Conservation (phyloP, 2,113 vertebrate species). For the Poicephalus meyeri region DNA sequence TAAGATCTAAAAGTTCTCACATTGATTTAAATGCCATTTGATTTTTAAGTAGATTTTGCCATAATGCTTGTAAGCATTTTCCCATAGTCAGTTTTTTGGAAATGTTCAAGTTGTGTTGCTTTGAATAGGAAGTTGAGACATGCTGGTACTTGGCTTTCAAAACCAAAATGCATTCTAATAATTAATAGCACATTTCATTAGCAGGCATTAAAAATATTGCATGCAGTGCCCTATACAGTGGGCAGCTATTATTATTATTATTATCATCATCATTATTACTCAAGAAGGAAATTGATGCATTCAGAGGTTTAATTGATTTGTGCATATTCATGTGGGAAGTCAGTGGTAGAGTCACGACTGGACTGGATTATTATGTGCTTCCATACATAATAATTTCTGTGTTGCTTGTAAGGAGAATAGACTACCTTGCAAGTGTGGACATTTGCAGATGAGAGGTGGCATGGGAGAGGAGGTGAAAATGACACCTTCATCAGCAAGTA, state of each 20-base stretch:
- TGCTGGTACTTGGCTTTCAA: not conserved
- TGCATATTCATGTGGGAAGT: conserved; percentile 68
- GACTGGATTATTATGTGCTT: conserved; percentile 49
- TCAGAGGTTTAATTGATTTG: conserved; percentile 67
- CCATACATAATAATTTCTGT: conserved; percentile 50
- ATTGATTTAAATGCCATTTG: not conserved
- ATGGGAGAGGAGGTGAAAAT: conserved; percentile 1
- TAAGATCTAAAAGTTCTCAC: not conserved
- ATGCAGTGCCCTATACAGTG: conserved; percentile 43
- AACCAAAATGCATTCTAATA: conserved; percentile 38
- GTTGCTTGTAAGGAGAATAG: not conserved
- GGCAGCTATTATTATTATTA: conserved; percentile 62
- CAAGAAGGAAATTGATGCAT: conserved; percentile 48
- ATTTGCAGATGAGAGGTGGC: not conserved
- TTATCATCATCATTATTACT: conserved; percentile 52
- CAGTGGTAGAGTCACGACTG: conserved; percentile 54
- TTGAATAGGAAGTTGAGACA: not conserved
- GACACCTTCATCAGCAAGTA: conserved; percentile 13
- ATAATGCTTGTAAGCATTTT: not conserved
- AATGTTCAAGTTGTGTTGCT: not conserved
- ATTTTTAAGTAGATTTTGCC: not conserved
- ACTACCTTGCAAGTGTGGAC: not conserved
- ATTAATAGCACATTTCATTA: conserved; percentile 66
- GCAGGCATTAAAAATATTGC: conserved; percentile 47
- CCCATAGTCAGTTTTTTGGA: not conserved